Conservation (phyloP, 2,888 invertebrate species). For the Agriopis aurantiaria region DNA sequence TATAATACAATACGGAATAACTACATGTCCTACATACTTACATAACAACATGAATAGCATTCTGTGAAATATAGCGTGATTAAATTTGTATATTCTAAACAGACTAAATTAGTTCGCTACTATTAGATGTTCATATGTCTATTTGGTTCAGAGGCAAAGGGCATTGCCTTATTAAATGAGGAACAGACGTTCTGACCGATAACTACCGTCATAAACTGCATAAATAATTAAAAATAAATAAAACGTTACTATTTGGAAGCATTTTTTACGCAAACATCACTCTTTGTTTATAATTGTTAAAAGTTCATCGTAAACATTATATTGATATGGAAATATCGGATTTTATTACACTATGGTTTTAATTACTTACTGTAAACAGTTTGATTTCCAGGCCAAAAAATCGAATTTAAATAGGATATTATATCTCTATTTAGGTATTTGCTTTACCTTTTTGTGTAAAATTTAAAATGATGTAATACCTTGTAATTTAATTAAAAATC, state of each 20-base stretch:
- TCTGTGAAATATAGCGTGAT: too few relatives aligned
- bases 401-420: too few relatives aligned
- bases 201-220: neutral
- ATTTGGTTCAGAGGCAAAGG: neutral
- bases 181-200: neutral
- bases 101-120: too few relatives aligned
- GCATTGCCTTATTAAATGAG: neutral
- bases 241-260: neutral
- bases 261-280: neutral
- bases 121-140: too few relatives aligned
- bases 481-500: too few relatives aligned
- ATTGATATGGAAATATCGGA: neutral
- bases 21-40: too few relatives aligned
- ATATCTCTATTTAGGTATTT: too few relatives aligned
- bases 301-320: neutral
- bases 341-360: neutral
- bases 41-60: too few relatives aligned
- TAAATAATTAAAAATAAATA: neutral
- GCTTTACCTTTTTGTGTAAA: too few relatives aligned
- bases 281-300: neutral
- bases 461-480: too few relatives aligned
- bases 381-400: neutral
- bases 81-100: too few relatives aligned
- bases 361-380: slow-evolving; percentile 13
- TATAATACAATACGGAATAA: too few relatives aligned